Conservation (phyloP, 2,797 vertebrate genomes). For the Cyclopterus lumpus region DNA sequence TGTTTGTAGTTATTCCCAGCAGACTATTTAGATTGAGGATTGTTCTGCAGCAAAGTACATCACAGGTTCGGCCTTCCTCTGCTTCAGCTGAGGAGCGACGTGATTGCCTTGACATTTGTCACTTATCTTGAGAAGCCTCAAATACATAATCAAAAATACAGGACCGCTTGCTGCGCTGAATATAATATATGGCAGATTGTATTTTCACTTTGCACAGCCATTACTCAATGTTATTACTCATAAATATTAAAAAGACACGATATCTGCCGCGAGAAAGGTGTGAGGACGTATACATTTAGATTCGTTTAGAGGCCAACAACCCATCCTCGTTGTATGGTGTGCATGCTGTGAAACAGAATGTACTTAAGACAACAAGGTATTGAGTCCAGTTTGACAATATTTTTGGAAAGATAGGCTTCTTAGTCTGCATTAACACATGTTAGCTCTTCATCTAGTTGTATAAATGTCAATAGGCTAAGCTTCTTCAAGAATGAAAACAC, state of each 20-base stretch:
- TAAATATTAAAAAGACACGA: background rate
- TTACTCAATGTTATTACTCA: background rate
- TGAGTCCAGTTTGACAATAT: constrained; percentile 9
- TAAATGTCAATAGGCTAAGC: constrained; percentile 39
- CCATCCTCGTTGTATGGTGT: background rate
- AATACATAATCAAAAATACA: background rate
- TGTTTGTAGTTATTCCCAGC: constrained; percentile 10
- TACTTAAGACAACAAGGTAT: background rate
- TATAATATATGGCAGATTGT: background rate
- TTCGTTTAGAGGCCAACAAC: background rate
- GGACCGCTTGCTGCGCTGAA: background rate
- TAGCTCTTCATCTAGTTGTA: constrained; percentile 39
- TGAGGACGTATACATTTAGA: background rate
- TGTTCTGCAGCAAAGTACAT: background rate
- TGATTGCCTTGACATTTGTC: background rate
- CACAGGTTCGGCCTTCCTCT: background rate
- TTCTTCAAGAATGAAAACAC: constrained; percentile 26
- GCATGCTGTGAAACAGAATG: background rate
- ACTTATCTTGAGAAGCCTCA: background rate
- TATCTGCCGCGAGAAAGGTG: background rate
- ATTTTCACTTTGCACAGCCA: background rate
- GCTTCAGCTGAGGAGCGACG: background rate
- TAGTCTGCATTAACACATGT: constrained; percentile 22
- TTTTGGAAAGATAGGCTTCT: constrained; percentile 3
- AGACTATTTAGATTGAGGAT: background rate